Evolutionary conservation across 2,888 invertebrate genomes (phyloP).

Genomic region (Lamellibrachia columna): DNA sequence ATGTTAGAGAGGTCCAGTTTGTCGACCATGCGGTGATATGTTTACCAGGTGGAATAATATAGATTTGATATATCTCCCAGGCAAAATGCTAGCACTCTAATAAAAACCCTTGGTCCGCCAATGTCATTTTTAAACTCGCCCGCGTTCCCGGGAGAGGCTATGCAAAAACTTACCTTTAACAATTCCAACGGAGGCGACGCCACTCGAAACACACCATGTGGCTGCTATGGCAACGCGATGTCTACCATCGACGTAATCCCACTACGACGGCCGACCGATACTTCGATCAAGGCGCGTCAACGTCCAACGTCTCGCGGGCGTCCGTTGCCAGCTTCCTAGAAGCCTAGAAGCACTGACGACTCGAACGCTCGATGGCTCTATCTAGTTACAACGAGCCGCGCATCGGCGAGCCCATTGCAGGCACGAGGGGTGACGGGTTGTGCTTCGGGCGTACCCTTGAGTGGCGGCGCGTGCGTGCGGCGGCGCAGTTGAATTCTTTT

Average conservation of each 20-base stretch:
- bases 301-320: not conserved
- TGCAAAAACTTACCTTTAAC: not conserved
- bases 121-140: not conserved
- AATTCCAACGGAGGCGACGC: not conserved
- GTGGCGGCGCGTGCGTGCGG: not conserved
- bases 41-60: not conserved
- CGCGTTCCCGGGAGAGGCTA: not conserved
- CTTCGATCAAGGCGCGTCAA: not conserved
- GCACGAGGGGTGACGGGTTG: not conserved
- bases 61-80: not conserved
- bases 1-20: not conserved
- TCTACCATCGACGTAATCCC: not conserved
- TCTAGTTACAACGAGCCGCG: not conserved
- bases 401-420: not conserved
- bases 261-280: not conserved
- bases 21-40: not conserved
- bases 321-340: not conserved
- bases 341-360: not conserved
- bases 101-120: not conserved
- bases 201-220: not conserved
- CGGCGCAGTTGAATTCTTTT: not conserved
- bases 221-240: conserved; percentile 6
- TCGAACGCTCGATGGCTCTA: not conserved
- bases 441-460: not conserved
- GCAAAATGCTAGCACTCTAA: not conserved